These are phyloP conservation scores for Smutsia gigantea DNA, from an alignment of 2,797 vertebrate genomes.

Conservation along the genomic window DNA sequence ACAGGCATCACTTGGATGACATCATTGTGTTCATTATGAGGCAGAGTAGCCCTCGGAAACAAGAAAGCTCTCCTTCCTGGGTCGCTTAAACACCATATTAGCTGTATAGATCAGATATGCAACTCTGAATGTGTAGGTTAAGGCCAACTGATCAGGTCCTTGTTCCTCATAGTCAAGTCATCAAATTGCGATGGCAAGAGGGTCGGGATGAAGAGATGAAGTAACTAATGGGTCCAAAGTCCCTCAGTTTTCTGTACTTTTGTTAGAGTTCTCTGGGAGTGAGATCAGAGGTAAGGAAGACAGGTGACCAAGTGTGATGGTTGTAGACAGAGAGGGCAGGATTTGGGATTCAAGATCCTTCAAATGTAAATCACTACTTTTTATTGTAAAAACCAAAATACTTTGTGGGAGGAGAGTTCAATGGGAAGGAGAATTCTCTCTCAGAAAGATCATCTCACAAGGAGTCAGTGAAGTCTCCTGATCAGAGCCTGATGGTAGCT, in stretches of 20 bases:
- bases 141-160: neutral
- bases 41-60: neutral
- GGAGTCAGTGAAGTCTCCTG: neutral
- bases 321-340: neutral
- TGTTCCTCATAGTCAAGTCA: neutral
- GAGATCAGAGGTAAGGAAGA: conserved; percentile 14
- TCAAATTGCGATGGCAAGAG: neutral
- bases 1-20: neutral
- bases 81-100: neutral
- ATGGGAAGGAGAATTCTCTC: neutral
- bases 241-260: neutral
- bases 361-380: neutral
- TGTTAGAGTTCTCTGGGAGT: neutral
- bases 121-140: neutral
- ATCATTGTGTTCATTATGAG: conserved; percentile 1
- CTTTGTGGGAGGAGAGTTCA: neutral
- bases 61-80: neutral
- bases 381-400: conserved; percentile 35
- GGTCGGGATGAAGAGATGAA: neutral
- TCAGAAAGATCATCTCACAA: neutral
- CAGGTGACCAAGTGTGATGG: neutral
- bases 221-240: neutral
- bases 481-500: neutral
- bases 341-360: neutral
- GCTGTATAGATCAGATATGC: neutral